Evolutionary conservation across 2,797 vertebrate species (phyloP), one percentile per base, ranked within the genome.

Genomic region (Eremophila alpestris): DNA sequence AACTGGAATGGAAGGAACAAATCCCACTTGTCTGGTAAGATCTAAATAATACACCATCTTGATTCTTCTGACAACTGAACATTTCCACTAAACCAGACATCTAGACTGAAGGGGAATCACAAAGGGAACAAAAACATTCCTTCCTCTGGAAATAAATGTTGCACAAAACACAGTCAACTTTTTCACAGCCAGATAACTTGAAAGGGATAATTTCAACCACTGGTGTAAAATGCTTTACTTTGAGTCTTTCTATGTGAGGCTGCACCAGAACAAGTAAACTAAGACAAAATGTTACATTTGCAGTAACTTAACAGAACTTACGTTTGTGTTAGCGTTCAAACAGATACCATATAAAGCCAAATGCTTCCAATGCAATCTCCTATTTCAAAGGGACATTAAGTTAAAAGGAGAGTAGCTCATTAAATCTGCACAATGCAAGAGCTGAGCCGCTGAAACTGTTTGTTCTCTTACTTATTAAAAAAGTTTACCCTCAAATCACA

Each of bases 1-100:
- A 98, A 98, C 98, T 98, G 98, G 97, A 97, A 97, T 96, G 97
- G 97, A 97, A 97, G 94, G 98, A 99, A 99, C 99, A 99, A 98
- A 98, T 98, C 97, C 98, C 98, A 98, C 98, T 99, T 99, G 98
- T 99, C 97, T 97, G 92, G 94, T 98, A 97, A 97, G 97, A 96
- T 94, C 93, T 96, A 97, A 98, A 97, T 97, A 97, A 98, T 97
- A 97, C 98, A 98, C 97, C 97, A 95, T 98, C 97, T 95, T 97
- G 97, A 96, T 95, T 98, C 97, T 97, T 98, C 97, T 98, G 97
- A 98, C 98, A 98, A 97, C 96, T 97, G 97, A 97, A 94, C 95
- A 92, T 97, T 98, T 97, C 97, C 97, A 97, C 98, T 97, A 98
- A 98, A 98, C 97, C 95, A 98, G 95, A 76, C 96, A 97, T 96